phyloP scores from a whole-genome alignment of 2,113 vertebrate genomes.

The Bambusicola thoracicus region DNA sequence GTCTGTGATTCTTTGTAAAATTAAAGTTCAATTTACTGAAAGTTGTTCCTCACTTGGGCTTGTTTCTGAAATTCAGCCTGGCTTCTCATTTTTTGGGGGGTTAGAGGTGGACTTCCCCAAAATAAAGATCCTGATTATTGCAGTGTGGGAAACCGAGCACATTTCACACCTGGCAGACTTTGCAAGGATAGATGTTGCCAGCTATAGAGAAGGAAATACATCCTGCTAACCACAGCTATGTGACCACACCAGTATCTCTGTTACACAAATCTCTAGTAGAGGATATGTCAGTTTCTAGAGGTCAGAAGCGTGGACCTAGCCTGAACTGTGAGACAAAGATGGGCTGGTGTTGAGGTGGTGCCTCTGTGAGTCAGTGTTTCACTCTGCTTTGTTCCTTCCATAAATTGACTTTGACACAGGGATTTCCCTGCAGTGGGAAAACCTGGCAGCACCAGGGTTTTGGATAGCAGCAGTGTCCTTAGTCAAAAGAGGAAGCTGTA shows the following conservation, averaged over 20 bases:
- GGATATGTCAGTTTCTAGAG: background rate
- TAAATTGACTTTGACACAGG: background rate
- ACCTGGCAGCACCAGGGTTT: background rate
- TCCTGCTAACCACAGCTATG: background rate
- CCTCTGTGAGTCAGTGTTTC: background rate
- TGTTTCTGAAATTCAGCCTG: background rate
- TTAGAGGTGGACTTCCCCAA: background rate
- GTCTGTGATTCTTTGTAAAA: background rate
- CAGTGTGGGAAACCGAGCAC: background rate
- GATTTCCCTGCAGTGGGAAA: background rate
- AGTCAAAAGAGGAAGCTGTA: background rate
- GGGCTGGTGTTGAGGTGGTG: background rate
- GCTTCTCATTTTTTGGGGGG: background rate
- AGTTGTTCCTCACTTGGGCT: background rate
- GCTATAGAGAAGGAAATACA: background rate
- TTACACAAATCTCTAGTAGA: background rate
- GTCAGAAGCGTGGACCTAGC: background rate
- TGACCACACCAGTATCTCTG: background rate
- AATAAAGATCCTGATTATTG: background rate
- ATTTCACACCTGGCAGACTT: background rate
- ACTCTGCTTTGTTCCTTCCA: background rate
- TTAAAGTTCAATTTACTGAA: background rate
- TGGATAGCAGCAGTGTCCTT: background rate
- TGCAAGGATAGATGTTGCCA: rapidly evolving
- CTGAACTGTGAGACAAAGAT: background rate